Conservation (phyloP, 2,888 invertebrate species). For the Rhagonycha lutea region DNA sequence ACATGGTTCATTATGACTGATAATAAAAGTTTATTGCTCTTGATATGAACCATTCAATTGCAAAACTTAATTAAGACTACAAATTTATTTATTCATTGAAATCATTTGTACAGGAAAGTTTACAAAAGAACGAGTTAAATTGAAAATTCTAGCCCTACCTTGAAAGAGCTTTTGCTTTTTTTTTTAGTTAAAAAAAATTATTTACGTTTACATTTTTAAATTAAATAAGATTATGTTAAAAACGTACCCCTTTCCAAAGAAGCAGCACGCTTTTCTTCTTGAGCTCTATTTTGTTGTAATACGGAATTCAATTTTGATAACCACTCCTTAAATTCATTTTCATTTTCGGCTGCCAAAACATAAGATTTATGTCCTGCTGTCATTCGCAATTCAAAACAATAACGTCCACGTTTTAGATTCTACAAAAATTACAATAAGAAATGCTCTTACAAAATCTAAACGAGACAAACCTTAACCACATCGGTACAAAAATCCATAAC, state of each 20-base stretch:
- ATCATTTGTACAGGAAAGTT: background rate
- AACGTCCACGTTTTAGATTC: constrained; percentile 84
- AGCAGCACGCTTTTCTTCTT: constrained; percentile 76
- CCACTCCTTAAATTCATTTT: constrained; percentile 84
- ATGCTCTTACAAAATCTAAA: background rate
- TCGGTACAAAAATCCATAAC: constrained; percentile 94
- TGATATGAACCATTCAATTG: background rate
- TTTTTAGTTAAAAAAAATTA: too few relatives aligned
- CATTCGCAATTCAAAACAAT: constrained; percentile 88
- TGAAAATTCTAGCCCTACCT: background rate
- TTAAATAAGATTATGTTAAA: background rate
- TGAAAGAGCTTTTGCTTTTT: background rate
- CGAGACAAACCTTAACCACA: constrained; percentile 73
- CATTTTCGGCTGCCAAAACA: constrained; percentile 84
- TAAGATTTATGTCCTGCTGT: constrained; percentile 84
- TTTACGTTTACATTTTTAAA: background rate
- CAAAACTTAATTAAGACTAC: background rate
- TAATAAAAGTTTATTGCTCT: background rate
- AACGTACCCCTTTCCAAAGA: constrained; percentile 63
- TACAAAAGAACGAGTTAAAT: background rate
- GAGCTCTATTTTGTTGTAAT: constrained; percentile 80
- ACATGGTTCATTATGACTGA: background rate
- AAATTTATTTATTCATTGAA: background rate
- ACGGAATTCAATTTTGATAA: constrained; percentile 79
- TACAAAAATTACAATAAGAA: constrained; percentile 44